These are phyloP conservation scores for Rousettus madagascariensis DNA, from an alignment of 2,797 vertebrate genomes.

Conservation along the genomic window DNA sequence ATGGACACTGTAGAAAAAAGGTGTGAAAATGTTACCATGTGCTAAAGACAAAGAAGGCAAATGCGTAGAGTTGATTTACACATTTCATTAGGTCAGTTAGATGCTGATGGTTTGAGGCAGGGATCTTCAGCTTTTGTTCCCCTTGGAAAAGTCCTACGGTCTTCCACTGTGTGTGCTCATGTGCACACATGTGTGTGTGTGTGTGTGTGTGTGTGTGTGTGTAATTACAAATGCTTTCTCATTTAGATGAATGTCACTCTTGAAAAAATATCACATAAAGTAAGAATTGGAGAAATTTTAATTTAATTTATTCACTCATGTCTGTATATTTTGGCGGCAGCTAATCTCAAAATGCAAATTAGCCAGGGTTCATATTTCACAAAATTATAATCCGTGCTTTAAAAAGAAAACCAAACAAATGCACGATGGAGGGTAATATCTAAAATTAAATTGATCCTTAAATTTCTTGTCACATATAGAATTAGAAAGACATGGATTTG, in stretches of 20 bases:
- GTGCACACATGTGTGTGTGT: too few species aligned
- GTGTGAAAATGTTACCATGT: fast-evolving
- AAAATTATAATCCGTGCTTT: background rate
- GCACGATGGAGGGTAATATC: background rate
- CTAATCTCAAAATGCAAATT: background rate
- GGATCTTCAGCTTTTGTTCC: background rate
- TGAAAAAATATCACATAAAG: background rate
- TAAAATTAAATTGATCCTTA: background rate
- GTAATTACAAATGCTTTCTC: background rate
- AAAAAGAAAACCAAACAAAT: background rate
- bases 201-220: background rate
- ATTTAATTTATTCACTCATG: background rate
- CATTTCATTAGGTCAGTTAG: background rate
- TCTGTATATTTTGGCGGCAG: background rate
- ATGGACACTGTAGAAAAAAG: too few species aligned
- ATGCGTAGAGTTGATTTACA: background rate
- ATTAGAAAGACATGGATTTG: background rate
- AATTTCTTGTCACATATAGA: background rate
- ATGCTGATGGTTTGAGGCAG: background rate
- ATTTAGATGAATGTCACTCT: background rate
- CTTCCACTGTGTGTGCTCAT: too few species aligned
- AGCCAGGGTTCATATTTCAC: background rate
- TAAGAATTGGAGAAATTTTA: background rate
- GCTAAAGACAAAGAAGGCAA: background rate
- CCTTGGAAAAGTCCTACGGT: background rate